Conservation (phyloP, 2,888 invertebrate genomes). For the Cephus pygmeus region DNA sequence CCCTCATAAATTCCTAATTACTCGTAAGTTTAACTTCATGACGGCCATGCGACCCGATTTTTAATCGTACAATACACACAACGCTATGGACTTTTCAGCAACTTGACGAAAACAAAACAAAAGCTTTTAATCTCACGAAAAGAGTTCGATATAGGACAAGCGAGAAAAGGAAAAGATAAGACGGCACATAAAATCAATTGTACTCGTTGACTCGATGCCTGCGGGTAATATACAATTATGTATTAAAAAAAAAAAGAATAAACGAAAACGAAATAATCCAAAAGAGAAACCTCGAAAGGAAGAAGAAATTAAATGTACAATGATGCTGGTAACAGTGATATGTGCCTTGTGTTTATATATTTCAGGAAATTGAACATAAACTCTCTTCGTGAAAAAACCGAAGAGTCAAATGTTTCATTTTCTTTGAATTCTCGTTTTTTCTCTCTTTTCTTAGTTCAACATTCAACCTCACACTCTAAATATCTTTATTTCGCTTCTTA, state of each 20-base stretch:
- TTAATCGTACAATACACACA: neutral
- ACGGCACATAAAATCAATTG: neutral
- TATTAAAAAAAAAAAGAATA: neutral
- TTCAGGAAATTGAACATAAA: neutral
- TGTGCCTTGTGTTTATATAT: neutral
- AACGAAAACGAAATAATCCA: too few relatives aligned
- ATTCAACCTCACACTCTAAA: neutral
- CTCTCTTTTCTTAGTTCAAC: neutral
- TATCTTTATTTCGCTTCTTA: neutral
- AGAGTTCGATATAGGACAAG: neutral
- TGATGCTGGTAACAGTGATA: neutral
- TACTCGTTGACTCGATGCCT: neutral
- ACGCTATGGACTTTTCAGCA: neutral
- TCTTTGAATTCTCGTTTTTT: slow-evolving; percentile 19
- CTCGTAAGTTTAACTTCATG: neutral
- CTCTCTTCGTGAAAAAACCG: slow-evolving; percentile 17
- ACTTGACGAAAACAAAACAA: neutral
- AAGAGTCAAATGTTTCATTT: slow-evolving; percentile 17
- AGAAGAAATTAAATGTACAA: slow-evolving; percentile 7
- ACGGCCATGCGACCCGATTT: neutral
- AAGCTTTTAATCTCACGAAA: neutral
- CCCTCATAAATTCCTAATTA: neutral
- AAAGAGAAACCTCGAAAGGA: slow-evolving; percentile 15
- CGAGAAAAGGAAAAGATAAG: neutral
- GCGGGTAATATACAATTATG: too few relatives aligned